Evolutionary conservation across 1,140 invertebrate species (phyloP), one percentile per base, ranked within the genome.

Genomic region (Sycobia sp.): DNA sequence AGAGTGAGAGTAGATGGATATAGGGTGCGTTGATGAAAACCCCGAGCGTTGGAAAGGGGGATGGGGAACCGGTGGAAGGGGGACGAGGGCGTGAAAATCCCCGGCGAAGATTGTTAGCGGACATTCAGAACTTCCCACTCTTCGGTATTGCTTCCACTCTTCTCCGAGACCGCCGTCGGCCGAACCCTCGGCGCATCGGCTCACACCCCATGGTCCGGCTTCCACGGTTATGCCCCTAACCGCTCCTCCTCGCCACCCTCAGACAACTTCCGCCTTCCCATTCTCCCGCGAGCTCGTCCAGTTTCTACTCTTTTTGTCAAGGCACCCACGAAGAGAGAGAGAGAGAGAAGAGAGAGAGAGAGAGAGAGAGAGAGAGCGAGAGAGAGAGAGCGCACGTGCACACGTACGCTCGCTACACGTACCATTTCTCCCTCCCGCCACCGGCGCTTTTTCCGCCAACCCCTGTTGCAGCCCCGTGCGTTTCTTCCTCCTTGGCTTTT

Each of bases 51-150:
- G 10, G 32, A 11, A 18, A 16, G 53, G 22, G 20, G 8, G 1
- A 23, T 4, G 22, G 20, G 43, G 4, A 22, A 1, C 4, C 3
- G 18, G 43, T 2, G 22, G 20, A 25, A 23, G 20, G 20, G 18
- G 13, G 10, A 46, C 16, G 5, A 32, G 7, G 47, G 11, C 1
- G 27, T 50, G 27, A 9, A 14, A 50, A 16, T 32, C n/a, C 55
- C 25, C 32, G 44, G 43, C 50, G 46, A 66, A 61, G 72, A 75
- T 74, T 73, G 73, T 75, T 74, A 73, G 71, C 62, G 69, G 70
- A 73, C 65, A 71, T 73, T 69, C 67, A 70, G 67, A 74, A 74
- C 68, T 75, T 75, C 65, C 63, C 71, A 69, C 68, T 72, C 62
- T 67, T 66, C 64, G 61, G 66, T 73, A 72, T 75, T 71, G 65